Evolutionary conservation across 2,888 invertebrate species (phyloP).

Genomic region (Philereme transversata): DNA sequence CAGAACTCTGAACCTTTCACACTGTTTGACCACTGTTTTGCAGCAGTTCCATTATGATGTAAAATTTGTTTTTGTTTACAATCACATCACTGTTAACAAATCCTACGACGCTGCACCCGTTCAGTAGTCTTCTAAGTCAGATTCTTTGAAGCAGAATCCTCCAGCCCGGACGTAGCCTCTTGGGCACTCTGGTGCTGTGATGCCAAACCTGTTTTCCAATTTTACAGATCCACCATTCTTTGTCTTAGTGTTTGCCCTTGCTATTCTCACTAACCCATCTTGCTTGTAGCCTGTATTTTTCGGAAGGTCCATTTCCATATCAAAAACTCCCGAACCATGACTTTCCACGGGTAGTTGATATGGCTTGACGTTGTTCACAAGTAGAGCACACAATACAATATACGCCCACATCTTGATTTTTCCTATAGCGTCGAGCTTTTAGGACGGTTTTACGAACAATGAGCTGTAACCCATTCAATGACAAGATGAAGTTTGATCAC

Average conservation of each 20-base stretch:
- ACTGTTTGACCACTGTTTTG: too few species aligned
- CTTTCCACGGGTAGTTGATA: neutral
- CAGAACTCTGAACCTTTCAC: too few species aligned
- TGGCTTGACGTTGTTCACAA: constrained; percentile 10
- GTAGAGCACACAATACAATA: constrained; percentile 13
- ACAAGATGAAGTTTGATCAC: too few species aligned
- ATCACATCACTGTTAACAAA: too few species aligned
- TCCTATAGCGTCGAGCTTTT: neutral
- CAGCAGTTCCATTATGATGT: too few species aligned
- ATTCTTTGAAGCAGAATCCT: constrained; percentile 4
- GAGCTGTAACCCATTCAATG: neutral
- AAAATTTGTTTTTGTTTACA: too few species aligned
- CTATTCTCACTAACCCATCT: constrained; percentile 5
- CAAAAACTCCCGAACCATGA: neutral
- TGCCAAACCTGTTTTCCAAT: constrained; percentile 40
- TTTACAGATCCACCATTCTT: constrained; percentile 5
- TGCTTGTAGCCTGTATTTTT: neutral
- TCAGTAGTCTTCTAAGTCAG: neutral
- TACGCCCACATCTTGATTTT: constrained; percentile 14
- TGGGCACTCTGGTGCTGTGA: constrained; percentile 29
- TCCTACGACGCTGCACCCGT: too few species aligned
- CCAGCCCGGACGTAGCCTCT: constrained; percentile 8
- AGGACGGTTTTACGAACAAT: constrained; percentile 4
- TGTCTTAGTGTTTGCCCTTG: neutral
- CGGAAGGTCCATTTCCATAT: neutral